A percentile compares a stretch with the other conserved stretches of the same genome.
phyloP scores from a whole-genome alignment of 2,113 vertebrate species.

The Dipodomys merriami region DNA sequence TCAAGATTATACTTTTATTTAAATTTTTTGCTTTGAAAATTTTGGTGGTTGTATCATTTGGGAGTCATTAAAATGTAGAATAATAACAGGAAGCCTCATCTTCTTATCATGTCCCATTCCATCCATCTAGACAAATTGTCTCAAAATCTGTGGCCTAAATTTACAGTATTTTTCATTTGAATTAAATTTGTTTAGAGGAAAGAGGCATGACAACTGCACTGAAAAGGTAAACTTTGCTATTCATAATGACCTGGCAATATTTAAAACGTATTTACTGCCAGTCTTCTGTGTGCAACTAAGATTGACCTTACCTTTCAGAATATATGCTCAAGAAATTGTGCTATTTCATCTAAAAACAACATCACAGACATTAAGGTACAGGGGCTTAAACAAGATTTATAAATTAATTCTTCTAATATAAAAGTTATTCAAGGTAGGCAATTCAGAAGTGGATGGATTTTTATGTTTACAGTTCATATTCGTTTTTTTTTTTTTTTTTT shows the following conservation, averaged over 20 bases:
- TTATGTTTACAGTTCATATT: conserved; percentile 29
- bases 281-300: not conserved
- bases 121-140: not conserved
- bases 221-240: not conserved
- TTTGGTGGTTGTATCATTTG: not conserved
- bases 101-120: conserved; percentile 4
- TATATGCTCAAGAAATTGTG: not conserved
- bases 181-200: not conserved
- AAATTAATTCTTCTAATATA: not conserved
- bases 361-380: not conserved
- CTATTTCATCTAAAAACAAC: not conserved
- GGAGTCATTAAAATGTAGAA: not conserved
- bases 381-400: not conserved
- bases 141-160: conserved; percentile 6
- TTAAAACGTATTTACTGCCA: not conserved
- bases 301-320: not conserved
- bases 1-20: conserved; percentile 21
- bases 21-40: conserved; percentile 34
- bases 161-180: conserved; percentile 4
- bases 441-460: not conserved
- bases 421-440: conserved; percentile 18
- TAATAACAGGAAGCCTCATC: conserved; percentile 6
- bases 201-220: not conserved
- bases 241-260: not conserved
- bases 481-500: too few relatives aligned